Evolutionary conservation across 2,113 vertebrate genomes (phyloP).

Genomic region (Pholis gunnellus): DNA sequence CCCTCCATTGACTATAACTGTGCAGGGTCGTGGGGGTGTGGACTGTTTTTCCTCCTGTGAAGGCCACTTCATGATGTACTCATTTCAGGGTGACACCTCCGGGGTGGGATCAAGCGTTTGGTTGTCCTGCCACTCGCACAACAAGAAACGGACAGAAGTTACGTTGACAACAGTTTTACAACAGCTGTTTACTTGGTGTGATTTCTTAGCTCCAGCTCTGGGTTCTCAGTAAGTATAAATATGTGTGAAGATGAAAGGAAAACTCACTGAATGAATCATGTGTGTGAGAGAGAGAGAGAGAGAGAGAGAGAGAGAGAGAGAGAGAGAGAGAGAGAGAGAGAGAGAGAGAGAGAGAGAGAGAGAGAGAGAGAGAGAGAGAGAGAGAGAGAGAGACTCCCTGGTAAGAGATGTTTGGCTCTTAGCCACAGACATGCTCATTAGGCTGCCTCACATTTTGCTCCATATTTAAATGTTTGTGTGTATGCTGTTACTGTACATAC

Average conservation of each 20-base stretch:
- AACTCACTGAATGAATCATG: neutral
- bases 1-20: too few species aligned
- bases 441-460: constrained; percentile 10
- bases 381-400: neutral
- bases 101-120: neutral
- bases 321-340: too few species aligned
- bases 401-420: constrained; percentile 29
- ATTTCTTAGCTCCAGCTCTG: neutral
- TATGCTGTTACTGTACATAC: constrained; percentile 9
- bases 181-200: neutral
- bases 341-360: too few species aligned
- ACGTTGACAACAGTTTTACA: neutral
- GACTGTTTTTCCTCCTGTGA: neutral
- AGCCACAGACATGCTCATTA: constrained; percentile 37
- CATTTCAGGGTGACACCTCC: neutral
- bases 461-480: constrained; percentile 31
- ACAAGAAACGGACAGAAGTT: neutral
- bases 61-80: neutral
- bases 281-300: neutral
- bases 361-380: neutral
- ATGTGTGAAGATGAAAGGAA: constrained; percentile 23
- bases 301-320: too few species aligned
- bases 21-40: too few species aligned
- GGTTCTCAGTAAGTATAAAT: neutral
- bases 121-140: neutral